phyloP scores from a whole-genome alignment of 1,140 invertebrate species.

The Drosophila tani region DNA sequence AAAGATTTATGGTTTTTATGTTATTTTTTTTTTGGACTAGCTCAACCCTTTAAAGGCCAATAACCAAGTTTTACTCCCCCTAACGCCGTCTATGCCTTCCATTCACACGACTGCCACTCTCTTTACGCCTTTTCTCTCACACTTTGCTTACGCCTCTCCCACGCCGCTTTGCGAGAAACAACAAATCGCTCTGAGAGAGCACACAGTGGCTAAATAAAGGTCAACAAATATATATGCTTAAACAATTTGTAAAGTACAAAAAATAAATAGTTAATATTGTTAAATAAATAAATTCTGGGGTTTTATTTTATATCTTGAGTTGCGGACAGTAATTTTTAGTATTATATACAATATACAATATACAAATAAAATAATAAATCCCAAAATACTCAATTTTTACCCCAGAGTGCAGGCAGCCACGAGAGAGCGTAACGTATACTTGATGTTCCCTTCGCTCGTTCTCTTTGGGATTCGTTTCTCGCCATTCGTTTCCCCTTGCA shows the following conservation, averaged over 20 bases:
- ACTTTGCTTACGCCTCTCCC: background rate
- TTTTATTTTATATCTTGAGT: background rate
- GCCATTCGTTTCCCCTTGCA: too few species aligned
- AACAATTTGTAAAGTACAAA: too few species aligned
- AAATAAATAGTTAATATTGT: background rate
- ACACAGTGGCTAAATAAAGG: background rate
- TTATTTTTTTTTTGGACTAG: background rate
- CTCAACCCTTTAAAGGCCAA: background rate
- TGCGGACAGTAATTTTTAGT: background rate
- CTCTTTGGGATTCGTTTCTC: too few species aligned
- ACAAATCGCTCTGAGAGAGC: background rate
- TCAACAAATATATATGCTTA: background rate
- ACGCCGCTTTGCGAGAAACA: background rate
- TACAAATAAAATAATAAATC: background rate
- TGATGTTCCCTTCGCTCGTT: too few species aligned
- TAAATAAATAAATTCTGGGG: background rate
- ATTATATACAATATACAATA: background rate
- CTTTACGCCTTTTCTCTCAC: conserved; percentile 8
- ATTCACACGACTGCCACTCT: conserved; percentile 24
- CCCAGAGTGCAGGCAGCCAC: background rate
- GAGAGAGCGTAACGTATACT: background rate
- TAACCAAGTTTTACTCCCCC: too few species aligned
- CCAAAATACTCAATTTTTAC: too few species aligned
- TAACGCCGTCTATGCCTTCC: conserved; percentile 27
- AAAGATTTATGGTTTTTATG: background rate